Percentiles rank a stretch among this genome's conserved stretches.
Conservation (phyloP, 2,888 invertebrate species). For the Argyra leucocephala region DNA sequence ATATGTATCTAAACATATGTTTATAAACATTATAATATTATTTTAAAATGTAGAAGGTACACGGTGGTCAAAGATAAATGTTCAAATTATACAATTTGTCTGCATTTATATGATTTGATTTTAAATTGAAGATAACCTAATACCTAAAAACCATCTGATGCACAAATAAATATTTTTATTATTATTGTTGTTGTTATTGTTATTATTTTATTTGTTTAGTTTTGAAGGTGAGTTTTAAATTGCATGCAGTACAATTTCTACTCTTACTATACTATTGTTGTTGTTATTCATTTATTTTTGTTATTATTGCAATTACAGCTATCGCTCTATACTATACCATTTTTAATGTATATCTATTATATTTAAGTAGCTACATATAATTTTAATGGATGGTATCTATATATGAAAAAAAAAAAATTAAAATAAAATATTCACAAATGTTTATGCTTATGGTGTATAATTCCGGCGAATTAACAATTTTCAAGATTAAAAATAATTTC, state of each 20-base stretch:
- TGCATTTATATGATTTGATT: conserved; percentile 12
- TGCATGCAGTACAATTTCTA: too few relatives aligned
- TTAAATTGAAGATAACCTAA: background rate
- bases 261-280: too few relatives aligned
- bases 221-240: too few relatives aligned
- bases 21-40: background rate
- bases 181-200: too few relatives aligned
- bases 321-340: too few relatives aligned
- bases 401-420: background rate
- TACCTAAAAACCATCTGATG: background rate
- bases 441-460: background rate
- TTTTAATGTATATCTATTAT: too few relatives aligned
- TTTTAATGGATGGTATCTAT: background rate
- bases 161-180: background rate
- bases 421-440: background rate
- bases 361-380: too few relatives aligned
- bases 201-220: too few relatives aligned
- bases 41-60: background rate
- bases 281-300: too few relatives aligned
- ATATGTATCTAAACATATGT: too few relatives aligned
- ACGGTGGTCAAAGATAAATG: conserved; percentile 12
- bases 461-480: background rate
- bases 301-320: too few relatives aligned
- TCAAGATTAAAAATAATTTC: background rate
- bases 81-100: conserved; percentile 12